These are phyloP conservation scores for Volucella bombylans DNA, from an alignment of 2,888 invertebrate species.

Conservation along the genomic window DNA sequence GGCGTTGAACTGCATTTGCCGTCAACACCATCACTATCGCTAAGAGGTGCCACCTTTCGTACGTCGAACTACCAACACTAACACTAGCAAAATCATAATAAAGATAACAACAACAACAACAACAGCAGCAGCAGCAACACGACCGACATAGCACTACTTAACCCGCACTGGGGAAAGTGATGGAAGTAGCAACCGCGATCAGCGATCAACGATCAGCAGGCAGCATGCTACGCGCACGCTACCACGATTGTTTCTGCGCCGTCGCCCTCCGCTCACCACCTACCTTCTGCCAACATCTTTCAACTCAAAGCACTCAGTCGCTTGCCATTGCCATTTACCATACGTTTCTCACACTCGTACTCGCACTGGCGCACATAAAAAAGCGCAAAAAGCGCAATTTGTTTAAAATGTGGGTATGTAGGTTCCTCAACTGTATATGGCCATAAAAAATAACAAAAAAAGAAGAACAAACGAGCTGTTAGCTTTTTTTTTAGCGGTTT, in stretches of 20 bases:
- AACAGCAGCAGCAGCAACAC: neutral
- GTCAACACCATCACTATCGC: slow-evolving; percentile 42
- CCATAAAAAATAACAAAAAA: slow-evolving; percentile 65
- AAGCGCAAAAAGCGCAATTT: slow-evolving; percentile 78
- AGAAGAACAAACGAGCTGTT: slow-evolving; percentile 52
- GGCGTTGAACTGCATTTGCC: slow-evolving; percentile 58
- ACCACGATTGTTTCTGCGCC: slow-evolving; percentile 32
- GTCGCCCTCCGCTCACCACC: neutral
- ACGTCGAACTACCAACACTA: slow-evolving; percentile 35
- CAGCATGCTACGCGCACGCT: slow-evolving; percentile 49
- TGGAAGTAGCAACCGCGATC: slow-evolving; percentile 43
- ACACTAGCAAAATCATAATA: slow-evolving; percentile 10
- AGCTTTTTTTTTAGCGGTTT: slow-evolving; percentile 59
- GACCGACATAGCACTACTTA: slow-evolving; percentile 27
- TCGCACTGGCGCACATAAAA: slow-evolving; percentile 14
- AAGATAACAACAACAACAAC: too few relatives aligned
- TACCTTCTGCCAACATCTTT: neutral
- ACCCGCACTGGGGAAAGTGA: slow-evolving; percentile 67
- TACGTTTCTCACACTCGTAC: slow-evolving; percentile 2
- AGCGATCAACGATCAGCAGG: slow-evolving; percentile 45
- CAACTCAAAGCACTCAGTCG: too few relatives aligned
- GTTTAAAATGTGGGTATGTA: slow-evolving; percentile 81
- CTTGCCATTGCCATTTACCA: neutral
- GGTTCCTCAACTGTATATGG: slow-evolving; percentile 79
- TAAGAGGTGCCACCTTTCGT: slow-evolving; percentile 51